phyloP scores from a whole-genome alignment of 1,140 invertebrate species.

The Sinonovacula constricta region DNA sequence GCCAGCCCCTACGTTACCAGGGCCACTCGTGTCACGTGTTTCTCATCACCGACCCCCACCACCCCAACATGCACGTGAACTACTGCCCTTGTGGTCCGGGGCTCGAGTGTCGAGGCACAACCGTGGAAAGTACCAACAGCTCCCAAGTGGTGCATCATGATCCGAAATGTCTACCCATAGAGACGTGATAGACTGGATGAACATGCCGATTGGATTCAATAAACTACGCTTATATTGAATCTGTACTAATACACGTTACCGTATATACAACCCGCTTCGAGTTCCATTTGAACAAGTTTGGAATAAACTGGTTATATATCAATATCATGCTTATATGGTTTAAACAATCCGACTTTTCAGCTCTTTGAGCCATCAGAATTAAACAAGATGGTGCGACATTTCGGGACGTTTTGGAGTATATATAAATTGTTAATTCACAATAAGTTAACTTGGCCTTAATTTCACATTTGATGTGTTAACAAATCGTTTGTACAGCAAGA shows the following conservation, averaged over 20 bases:
- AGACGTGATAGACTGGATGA: background rate
- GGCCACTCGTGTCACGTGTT: constrained; percentile 45
- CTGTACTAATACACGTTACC: background rate
- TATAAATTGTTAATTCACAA: too few species aligned
- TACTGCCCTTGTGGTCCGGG: constrained; percentile 46
- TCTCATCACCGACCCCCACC: constrained; percentile 6
- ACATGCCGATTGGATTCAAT: background rate
- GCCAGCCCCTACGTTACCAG: constrained; percentile 42
- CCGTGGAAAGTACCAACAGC: constrained; percentile 11
- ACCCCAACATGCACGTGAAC: constrained; percentile 34
- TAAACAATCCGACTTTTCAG: too few species aligned
- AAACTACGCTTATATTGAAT: background rate
- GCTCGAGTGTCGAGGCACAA: constrained; percentile 46
- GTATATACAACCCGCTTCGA: background rate
- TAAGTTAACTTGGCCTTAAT: too few species aligned
- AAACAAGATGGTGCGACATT: too few species aligned
- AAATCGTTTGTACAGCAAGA: too few species aligned
- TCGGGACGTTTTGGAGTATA: too few species aligned
- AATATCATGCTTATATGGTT: background rate
- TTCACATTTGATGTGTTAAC: too few species aligned
- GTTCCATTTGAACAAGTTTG: background rate
- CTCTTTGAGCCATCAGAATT: too few species aligned
- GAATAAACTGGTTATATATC: background rate
- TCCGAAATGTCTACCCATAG: constrained; percentile 38
- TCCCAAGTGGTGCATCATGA: constrained; percentile 38